Conservation (phyloP, 2,113 vertebrate species). For the Callocephalon fimbriatum region DNA sequence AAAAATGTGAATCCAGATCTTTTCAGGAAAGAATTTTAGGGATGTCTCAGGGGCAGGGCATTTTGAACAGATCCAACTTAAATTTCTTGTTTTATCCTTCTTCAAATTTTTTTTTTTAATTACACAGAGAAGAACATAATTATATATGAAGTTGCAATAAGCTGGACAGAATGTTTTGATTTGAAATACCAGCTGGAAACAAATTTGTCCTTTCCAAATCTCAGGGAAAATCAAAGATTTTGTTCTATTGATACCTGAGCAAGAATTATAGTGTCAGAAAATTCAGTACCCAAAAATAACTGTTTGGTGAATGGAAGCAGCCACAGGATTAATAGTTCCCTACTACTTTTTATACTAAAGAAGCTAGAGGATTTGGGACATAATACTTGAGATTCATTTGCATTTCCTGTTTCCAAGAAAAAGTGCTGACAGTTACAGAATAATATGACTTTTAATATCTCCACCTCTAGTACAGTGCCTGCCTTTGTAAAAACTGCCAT, state of each 20-base stretch:
- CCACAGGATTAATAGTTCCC: background rate
- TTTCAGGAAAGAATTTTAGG: background rate
- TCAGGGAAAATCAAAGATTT: background rate
- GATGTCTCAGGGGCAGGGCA: background rate
- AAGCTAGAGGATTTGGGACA: conserved; percentile 16
- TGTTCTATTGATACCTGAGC: background rate
- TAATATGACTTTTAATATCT: background rate
- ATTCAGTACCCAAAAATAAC: background rate
- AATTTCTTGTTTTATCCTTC: background rate
- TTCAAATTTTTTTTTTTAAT: background rate
- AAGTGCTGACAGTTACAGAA: conserved; percentile 25
- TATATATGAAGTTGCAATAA: background rate
- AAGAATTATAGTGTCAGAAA: background rate
- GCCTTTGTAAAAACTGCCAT: background rate
- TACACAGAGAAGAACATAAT: background rate
- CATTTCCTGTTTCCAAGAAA: conserved; percentile 2
- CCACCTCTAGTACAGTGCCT: background rate
- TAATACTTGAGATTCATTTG: conserved; percentile 32
- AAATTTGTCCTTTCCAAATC: background rate
- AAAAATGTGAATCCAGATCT: background rate
- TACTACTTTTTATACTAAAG: background rate
- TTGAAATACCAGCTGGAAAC: background rate
- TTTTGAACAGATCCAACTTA: background rate
- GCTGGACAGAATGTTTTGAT: background rate
- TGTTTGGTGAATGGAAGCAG: background rate